phyloP scores from a whole-genome alignment of 1,140 invertebrate genomes.

The Drosophila azteca region DNA sequence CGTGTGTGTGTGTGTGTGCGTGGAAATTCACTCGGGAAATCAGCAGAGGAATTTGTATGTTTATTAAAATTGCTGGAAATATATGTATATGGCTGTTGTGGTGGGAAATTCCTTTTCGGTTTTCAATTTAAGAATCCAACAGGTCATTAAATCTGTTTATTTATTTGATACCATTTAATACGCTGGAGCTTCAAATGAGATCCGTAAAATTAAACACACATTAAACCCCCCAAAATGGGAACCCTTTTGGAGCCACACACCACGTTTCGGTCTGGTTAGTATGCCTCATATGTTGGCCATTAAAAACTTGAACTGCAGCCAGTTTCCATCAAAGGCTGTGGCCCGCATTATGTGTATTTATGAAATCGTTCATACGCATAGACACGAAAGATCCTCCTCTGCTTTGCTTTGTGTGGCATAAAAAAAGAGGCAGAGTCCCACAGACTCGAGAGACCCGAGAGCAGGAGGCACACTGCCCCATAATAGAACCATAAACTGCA shows the following conservation, averaged over 20 bases:
- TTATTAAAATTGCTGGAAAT: slow-evolving; percentile 18
- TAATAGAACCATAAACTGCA: slow-evolving; percentile 69
- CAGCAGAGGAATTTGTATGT: slow-evolving; percentile 11
- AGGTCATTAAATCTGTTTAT: slow-evolving; percentile 36
- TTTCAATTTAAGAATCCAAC: slow-evolving; percentile 11
- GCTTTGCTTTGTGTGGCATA: slow-evolving; percentile 32
- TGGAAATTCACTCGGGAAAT: slow-evolving; percentile 18
- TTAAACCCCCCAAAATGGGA: slow-evolving; percentile 22
- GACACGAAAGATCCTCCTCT: slow-evolving; percentile 38
- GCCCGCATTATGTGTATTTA: slow-evolving; percentile 58
- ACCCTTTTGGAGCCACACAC: slow-evolving; percentile 23
- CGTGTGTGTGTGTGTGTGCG: slow-evolving; percentile 1
- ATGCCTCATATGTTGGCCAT: slow-evolving; percentile 49
- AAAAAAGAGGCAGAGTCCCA: slow-evolving; percentile 38
- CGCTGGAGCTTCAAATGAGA: not conserved
- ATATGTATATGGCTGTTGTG: not conserved
- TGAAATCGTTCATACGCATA: slow-evolving; percentile 42
- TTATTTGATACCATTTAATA: slow-evolving; percentile 27
- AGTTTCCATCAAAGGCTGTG: slow-evolving; percentile 40
- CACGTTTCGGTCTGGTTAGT: not conserved
- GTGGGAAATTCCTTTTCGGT: not conserved
- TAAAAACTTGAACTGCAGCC: slow-evolving; percentile 57
- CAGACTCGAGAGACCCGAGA: slow-evolving; percentile 23
- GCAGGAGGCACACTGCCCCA: slow-evolving; percentile 47
- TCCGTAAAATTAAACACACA: slow-evolving; percentile 43